Conservation (phyloP, 2,113 vertebrate genomes). For the Seriola quinqueradiata region DNA sequence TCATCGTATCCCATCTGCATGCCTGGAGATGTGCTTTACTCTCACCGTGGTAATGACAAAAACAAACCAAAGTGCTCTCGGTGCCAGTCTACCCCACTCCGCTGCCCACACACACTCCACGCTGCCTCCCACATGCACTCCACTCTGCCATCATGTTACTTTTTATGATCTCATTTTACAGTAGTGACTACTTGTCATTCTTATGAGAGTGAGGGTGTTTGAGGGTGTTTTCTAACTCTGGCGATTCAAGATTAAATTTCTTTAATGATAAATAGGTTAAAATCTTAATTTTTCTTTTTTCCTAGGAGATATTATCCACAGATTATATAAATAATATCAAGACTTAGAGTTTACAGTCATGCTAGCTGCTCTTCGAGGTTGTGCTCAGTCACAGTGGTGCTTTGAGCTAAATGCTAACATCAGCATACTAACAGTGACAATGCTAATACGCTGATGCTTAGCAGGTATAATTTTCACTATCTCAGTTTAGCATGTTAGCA, state of each 20-base stretch:
- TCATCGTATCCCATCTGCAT: constrained; percentile 40
- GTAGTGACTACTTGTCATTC: constrained; percentile 17
- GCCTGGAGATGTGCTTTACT: constrained; percentile 47
- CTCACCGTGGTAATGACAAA: constrained; percentile 46
- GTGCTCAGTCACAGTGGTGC: neutral
- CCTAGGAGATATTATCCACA: neutral
- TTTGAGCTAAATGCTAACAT: neutral
- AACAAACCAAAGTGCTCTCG: constrained; percentile 71
- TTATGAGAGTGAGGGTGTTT: neutral
- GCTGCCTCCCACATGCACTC: constrained; percentile 41
- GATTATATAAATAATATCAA: neutral
- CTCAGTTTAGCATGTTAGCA: neutral
- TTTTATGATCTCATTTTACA: constrained; percentile 48
- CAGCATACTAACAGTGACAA: neutral
- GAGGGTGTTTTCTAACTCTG: constrained; percentile 7
- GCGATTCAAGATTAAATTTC: constrained; percentile 10
- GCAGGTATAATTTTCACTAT: neutral
- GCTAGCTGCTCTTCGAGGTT: neutral
- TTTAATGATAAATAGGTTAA: neutral
- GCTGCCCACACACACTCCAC: constrained; percentile 59
- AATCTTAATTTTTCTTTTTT: neutral
- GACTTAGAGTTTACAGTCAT: neutral
- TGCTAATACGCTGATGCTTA: neutral
- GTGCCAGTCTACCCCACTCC: constrained; percentile 53
- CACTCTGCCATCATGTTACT: constrained; percentile 38